Base-by-base conservation (phyloP, 2,113 vertebrate genomes). In the Lethenteron camtschaticum region DNA sequence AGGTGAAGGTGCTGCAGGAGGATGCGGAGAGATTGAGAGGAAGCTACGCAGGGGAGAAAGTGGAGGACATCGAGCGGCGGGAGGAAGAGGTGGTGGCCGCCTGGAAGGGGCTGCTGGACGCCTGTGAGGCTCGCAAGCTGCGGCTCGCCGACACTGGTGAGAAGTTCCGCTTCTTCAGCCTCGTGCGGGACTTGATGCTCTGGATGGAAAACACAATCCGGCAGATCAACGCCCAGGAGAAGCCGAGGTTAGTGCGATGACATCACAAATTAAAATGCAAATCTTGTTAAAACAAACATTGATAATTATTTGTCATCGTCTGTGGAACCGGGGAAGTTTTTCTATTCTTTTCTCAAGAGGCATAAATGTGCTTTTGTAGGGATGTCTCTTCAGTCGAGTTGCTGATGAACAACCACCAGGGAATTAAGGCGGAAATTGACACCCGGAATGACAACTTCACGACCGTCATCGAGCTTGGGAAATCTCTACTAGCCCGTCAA, bases 191-290 rank as follows among this genome's bases (percentile, higher is more conserved):
- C 73, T 88, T 96, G 74, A 85, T 92, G 92, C 86, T 96, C 14
- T 96, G 92, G 92, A 96, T 96, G 92, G 92, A 96, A 24, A 89
- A 94, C 0, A 89, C 96, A 58, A 91, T 96, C 77, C 83, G 92
- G 58, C 90, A 92, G 75, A 96, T 96, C 10, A 86, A 96, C 75
- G 87, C 87, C 72, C 92, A 96, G 74, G 92, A 96, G 76, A 96
- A 92, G 57, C 90, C 92, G 70, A 87, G 89, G 89, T 94, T 41
- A 41, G 41, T 41, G 41, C 41, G 41, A 41, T 41, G 41, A 1
- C 41, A 41, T 63, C 13, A 7, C 16, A 18, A 63, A 5, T 18
- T 63, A 18, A 63, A 18, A 63, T 63, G 59, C 59, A 63, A 63
- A 63, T 63, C 6, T 18, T 63, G 59, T 63, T 8, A 14, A 18